Percentiles rank a stretch among this genome's conserved stretches.
Evolutionary conservation across 2,113 vertebrate genomes (phyloP).

Genomic region (Sula dactylatra): DNA sequence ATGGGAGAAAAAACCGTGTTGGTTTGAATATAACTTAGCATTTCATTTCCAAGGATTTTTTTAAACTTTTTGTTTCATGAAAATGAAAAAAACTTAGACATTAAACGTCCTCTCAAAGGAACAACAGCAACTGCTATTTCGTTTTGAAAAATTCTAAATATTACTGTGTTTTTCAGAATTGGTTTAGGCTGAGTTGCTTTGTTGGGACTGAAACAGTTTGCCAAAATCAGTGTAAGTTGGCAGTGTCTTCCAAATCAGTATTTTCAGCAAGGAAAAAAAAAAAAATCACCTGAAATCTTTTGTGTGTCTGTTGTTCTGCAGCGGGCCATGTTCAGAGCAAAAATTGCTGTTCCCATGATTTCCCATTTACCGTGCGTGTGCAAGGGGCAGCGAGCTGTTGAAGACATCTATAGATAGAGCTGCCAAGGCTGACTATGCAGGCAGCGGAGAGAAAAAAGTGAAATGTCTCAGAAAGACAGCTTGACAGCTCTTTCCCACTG

Average conservation of each 20-base stretch:
- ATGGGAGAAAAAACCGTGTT: neutral
- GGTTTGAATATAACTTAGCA: neutral
- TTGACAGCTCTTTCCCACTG: neutral
- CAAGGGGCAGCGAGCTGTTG: neutral
- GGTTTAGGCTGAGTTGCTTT: neutral
- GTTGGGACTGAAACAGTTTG: neutral
- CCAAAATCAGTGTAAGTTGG: neutral
- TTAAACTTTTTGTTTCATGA: neutral
- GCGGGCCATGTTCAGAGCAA: neutral
- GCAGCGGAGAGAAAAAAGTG: neutral
- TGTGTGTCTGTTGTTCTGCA: neutral
- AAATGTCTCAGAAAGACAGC: neutral
- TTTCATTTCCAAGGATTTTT: slow-evolving; percentile 5
- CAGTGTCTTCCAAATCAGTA: neutral
- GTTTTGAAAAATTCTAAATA: neutral
- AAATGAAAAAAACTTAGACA: neutral
- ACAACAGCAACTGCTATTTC: neutral
- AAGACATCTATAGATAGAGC: neutral
- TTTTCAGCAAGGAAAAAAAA: neutral
- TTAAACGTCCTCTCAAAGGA: neutral
- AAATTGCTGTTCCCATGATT: neutral
- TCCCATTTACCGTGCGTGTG: neutral
- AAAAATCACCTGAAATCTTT: neutral
- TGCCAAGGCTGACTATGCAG: neutral
- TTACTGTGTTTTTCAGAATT: neutral